Percentiles rank a stretch among this genome's conserved stretches.
Evolutionary conservation across 2,797 vertebrate species (phyloP).

Genomic region (Sphenopsis melanotis): DNA sequence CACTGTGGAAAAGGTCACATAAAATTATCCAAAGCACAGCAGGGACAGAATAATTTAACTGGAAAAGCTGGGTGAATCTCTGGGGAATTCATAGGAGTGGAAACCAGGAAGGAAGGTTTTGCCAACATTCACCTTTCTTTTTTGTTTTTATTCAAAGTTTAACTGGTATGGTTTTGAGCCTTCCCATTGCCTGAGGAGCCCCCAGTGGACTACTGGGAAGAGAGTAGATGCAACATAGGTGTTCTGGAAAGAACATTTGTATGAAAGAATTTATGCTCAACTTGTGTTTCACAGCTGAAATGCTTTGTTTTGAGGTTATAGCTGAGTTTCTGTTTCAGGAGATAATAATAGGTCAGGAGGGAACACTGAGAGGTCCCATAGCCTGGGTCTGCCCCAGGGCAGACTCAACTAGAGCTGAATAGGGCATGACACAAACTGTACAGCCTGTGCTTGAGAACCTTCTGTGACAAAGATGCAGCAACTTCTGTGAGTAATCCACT

Average conservation of each 20-base stretch:
- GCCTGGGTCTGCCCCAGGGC: not conserved
- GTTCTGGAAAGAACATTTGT: not conserved
- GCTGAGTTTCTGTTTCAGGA: not conserved
- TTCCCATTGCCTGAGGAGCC: no score
- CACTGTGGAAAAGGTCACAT: not conserved
- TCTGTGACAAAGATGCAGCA: not conserved
- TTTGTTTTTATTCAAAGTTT: not conserved
- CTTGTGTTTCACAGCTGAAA: not conserved
- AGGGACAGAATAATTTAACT: not conserved
- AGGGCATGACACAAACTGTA: not conserved
- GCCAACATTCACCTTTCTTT: not conserved
- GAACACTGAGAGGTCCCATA: not conserved
- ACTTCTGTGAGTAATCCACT: not conserved
- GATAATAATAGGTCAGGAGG: not conserved
- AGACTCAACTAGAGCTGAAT: not conserved
- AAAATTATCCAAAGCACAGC: not conserved
- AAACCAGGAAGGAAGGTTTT: not conserved
- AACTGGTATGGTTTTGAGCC: not conserved
- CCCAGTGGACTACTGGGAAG: not conserved
- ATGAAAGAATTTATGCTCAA: not conserved
- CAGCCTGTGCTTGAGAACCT: not conserved
- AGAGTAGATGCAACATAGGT: not conserved
- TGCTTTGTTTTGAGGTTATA: not conserved
- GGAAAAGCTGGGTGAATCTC: not conserved
- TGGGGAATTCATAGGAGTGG: not conserved